Base-by-base conservation (phyloP, 2,797 vertebrate genomes). In the Spondyliosoma cantharus region DNA sequence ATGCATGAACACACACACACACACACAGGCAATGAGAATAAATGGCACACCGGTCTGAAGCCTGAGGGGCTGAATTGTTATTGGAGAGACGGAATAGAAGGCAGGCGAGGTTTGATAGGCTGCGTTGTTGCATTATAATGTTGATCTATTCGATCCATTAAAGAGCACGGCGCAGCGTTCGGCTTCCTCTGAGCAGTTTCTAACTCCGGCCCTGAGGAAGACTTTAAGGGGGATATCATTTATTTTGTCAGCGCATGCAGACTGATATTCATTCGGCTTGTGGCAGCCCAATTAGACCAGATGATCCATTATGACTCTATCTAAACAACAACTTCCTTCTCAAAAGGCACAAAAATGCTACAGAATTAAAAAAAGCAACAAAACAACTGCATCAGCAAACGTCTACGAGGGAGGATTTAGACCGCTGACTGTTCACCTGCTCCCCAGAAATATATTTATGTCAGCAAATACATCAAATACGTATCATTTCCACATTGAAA, bases 121-220 rank as follows among this genome's bases (percentile, higher is more conserved):
- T 68, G 45, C 25, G 48, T 52, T 76, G 22, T 29, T 67, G 62
- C 62, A 82, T 85, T 70, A 61, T 76, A 53, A 75, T 72, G 63
- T 57, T 70, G 63, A 80, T 85, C 56, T 68, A 72, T 85, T 73
- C 54, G 52, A 60, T 17, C 62, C 60, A 67, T 86, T 84, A 71
- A 46, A 81, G 25, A 65, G 63, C 61, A 17, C 50, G 54, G 15
- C 20, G 20, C 24, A 27, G 61, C 20, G 6, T 65, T 62, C 20
- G 42, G 43, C 16, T 73, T 78, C 65, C 56, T 53, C 32, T 74
- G 24, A 46, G 43, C 17, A 56, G 9, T 50, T 73, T 79, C 29
- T 67, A 71, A 74, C 9, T 9, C 54, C 54, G 50, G 52, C 67
- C 59, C 57, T 3, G 17, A 59, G 63, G 49, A 53, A 9, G 22